phyloP scores from a whole-genome alignment of 2,888 invertebrate genomes.

The Metalampra italica region DNA sequence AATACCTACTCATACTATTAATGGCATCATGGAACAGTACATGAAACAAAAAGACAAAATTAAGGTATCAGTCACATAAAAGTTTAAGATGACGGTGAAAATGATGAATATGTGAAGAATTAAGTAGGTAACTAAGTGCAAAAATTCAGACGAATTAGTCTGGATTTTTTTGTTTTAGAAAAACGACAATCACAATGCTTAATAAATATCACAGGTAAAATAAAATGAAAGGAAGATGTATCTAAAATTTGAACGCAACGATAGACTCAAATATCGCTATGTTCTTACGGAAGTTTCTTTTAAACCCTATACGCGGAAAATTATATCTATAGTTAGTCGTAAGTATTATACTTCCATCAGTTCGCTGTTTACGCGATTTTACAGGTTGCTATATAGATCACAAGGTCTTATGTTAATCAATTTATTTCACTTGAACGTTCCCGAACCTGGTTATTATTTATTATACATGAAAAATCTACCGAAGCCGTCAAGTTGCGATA shows the following conservation, averaged over 20 bases:
- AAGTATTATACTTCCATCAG: slow-evolving; percentile 36
- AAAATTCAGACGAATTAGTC: neutral
- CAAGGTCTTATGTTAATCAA: slow-evolving; percentile 49
- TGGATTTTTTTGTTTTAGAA: neutral
- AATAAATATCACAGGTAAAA: too few species aligned
- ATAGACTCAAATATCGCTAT: too few species aligned
- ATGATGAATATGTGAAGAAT: neutral
- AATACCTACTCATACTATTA: slow-evolving; percentile 71
- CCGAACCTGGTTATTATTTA: slow-evolving; percentile 17
- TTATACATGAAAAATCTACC: slow-evolving; percentile 22
- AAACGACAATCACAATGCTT: neutral
- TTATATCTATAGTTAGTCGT: slow-evolving; percentile 11
- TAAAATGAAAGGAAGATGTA: too few species aligned
- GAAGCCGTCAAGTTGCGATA: slow-evolving; percentile 54
- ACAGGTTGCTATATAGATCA: slow-evolving; percentile 26
- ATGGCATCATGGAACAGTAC: slow-evolving; percentile 66
- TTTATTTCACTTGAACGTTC: slow-evolving; percentile 26
- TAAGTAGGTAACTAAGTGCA: neutral
- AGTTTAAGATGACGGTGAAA: neutral
- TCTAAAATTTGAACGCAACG: too few species aligned
- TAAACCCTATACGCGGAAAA: slow-evolving; percentile 32
- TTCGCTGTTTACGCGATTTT: slow-evolving; percentile 25
- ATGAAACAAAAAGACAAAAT: slow-evolving; percentile 69
- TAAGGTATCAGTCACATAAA: slow-evolving; percentile 28
- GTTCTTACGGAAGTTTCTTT: neutral